Percentiles rank a stretch among this genome's conserved stretches.
phyloP scores from a whole-genome alignment of 2,888 invertebrate species.

The Panzeria rudis region DNA sequence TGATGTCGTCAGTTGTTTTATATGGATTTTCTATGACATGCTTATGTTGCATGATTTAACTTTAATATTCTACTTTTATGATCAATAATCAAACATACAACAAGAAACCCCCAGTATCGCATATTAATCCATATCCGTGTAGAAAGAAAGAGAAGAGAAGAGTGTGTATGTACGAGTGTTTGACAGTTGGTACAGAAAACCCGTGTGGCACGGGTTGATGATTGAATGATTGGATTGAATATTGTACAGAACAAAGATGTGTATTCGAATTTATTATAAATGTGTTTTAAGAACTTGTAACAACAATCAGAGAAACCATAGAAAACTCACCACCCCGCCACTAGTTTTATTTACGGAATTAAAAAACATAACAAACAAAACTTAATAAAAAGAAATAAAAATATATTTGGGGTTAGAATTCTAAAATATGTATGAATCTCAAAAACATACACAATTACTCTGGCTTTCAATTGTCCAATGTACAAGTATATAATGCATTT shows the following conservation, averaged over 20 bases:
- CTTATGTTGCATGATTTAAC: conserved; percentile 45
- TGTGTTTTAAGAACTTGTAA: conserved; percentile 12
- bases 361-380: neutral
- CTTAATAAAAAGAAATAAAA: too few relatives aligned
- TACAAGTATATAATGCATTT: too few relatives aligned
- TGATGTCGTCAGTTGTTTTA: conserved; percentile 64
- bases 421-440: too few relatives aligned
- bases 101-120: neutral
- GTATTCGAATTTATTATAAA: conserved; percentile 16
- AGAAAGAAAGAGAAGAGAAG: conserved; percentile 1
- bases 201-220: conserved; percentile 22
- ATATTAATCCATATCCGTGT: neutral
- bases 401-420: too few relatives aligned
- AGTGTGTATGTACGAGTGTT: neutral
- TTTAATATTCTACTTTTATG: conserved; percentile 8
- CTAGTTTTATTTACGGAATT: conserved; percentile 17
- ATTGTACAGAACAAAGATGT: neutral
- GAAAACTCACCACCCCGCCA: conserved; percentile 32
- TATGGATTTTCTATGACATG: conserved; percentile 51
- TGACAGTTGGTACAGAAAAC: conserved; percentile 2
- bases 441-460: too few relatives aligned
- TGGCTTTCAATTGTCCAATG: too few relatives aligned
- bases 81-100: conserved; percentile 4
- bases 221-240: conserved; percentile 46
- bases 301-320: conserved; percentile 25